Conservation (phyloP, 2,797 vertebrate genomes). For the Lagorchestes hirsutus region DNA sequence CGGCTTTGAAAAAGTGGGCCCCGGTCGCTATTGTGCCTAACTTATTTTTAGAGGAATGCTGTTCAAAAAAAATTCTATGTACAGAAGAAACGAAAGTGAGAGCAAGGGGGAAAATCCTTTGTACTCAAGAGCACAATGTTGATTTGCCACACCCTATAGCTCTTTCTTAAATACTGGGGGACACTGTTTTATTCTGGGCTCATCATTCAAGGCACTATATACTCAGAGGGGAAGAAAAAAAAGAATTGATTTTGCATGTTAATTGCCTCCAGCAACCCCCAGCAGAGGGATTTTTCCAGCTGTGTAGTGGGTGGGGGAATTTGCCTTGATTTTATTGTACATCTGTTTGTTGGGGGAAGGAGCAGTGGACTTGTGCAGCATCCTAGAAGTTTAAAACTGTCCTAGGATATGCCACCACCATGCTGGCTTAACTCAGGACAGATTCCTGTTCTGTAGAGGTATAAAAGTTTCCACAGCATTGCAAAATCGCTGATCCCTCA, state of each 20-base stretch:
- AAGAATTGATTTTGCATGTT: not conserved
- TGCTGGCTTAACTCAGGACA: not conserved
- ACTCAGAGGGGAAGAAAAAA: not conserved
- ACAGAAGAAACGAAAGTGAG: constrained; percentile 28
- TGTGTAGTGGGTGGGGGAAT: not conserved
- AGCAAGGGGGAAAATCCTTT: not conserved
- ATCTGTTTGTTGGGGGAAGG: not conserved
- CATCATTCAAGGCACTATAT: not conserved
- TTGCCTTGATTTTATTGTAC: not conserved
- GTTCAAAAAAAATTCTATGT: constrained; percentile 46
- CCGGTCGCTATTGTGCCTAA: constrained; percentile 66
- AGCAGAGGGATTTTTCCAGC: not conserved
- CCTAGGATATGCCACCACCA: not conserved
- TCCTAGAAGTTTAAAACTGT: not conserved
- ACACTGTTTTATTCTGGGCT: not conserved
- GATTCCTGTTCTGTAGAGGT: not conserved
- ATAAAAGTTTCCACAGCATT: not conserved
- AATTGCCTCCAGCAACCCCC: not conserved
- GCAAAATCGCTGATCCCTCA: not conserved
- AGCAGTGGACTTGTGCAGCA: not conserved
- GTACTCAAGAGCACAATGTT: accelerated
- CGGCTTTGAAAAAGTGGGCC: constrained; percentile 54
- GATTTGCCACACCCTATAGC: not conserved
- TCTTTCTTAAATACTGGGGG: not conserved
- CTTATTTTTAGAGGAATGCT: constrained; percentile 70